Conservation (phyloP, 2,888 invertebrate species). For the Mantis religiosa region DNA sequence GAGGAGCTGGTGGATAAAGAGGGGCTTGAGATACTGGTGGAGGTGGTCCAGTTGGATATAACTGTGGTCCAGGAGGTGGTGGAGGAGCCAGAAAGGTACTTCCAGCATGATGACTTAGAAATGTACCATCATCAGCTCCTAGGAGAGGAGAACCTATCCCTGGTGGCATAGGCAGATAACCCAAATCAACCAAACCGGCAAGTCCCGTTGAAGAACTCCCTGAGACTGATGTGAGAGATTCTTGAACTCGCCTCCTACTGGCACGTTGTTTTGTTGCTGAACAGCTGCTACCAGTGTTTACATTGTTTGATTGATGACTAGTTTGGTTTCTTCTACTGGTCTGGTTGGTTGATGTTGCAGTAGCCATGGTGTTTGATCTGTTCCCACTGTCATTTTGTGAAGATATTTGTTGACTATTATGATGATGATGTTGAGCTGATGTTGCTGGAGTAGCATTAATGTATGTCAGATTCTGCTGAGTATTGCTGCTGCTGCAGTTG, state of each 20-base stretch:
- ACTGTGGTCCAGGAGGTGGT: neutral
- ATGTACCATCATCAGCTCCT: constrained; percentile 11
- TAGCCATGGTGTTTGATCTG: neutral
- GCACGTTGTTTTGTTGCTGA: constrained; percentile 6
- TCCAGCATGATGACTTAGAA: constrained; percentile 1
- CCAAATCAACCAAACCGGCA: constrained; percentile 20
- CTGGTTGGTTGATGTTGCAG: neutral
- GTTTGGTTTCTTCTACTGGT: neutral
- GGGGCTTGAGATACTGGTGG: constrained; percentile 14
- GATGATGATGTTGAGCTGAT: constrained; percentile 5
- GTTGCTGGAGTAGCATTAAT: neutral
- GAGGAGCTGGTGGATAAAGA: constrained; percentile 15
- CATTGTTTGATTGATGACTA: neutral
- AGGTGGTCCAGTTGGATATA: constrained; percentile 7
- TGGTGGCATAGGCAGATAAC: constrained; percentile 25
- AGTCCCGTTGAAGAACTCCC: constrained; percentile 12
- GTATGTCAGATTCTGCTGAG: constrained; percentile 4
- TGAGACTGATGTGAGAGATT: constrained; percentile 15
- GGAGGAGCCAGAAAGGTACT: neutral
- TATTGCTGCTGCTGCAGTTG: neutral
- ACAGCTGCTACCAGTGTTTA: neutral
- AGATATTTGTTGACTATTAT: neutral
- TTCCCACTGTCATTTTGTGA: neutral
- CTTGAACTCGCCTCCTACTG: constrained; percentile 7
- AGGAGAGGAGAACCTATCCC: constrained; percentile 24